phyloP scores from a whole-genome alignment of 2,888 invertebrate species.

The Pardosa pseudoannulata region DNA sequence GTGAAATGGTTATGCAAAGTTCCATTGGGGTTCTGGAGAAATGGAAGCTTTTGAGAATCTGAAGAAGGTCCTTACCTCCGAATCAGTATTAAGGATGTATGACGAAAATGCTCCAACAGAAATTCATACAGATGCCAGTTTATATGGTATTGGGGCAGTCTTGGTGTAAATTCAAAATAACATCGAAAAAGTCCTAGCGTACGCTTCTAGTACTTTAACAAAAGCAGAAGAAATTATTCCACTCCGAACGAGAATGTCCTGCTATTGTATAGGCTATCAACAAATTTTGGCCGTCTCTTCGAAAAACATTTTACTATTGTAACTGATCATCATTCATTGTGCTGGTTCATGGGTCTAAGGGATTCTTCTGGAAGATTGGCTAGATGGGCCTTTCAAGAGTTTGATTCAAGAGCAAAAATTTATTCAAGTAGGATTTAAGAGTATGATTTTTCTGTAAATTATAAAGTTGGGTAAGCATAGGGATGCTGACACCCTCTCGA shows the following conservation, averaged over 20 bases:
- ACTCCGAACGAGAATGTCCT: constrained; percentile 77
- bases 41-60: no score
- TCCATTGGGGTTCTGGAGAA: no score
- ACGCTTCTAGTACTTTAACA: neutral
- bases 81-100: constrained; percentile 74
- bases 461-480: no score
- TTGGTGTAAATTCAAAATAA: neutral
- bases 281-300: constrained; percentile 74
- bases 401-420: no score
- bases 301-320: constrained; percentile 73
- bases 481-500: no score
- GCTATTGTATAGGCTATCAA: constrained; percentile 74
- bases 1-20: no score
- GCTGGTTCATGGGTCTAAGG: constrained; percentile 77
- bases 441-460: no score
- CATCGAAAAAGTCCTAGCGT: neutral
- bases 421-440: no score
- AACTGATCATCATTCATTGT: constrained; percentile 74
- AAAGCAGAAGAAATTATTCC: constrained; percentile 76
- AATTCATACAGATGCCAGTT: no score
- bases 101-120: constrained; percentile 72
- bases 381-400: constrained; percentile 79
- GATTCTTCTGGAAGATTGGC: constrained; percentile 78
- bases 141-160: neutral
- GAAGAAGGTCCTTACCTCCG: constrained; percentile 54